Base-by-base conservation (phyloP, 2,888 invertebrate species). In the Callyntrura sp. region DNA sequence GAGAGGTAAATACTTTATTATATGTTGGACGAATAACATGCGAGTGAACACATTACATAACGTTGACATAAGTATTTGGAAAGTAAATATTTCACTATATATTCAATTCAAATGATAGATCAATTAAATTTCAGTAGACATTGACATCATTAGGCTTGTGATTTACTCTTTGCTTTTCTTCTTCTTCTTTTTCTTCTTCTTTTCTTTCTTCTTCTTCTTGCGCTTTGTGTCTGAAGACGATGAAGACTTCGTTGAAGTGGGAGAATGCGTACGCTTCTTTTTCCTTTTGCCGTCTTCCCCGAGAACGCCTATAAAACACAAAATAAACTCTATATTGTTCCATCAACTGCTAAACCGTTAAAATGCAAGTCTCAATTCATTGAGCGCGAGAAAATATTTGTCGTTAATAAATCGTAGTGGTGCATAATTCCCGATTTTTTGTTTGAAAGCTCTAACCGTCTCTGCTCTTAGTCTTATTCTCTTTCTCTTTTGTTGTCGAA, bases 221-320 rank as follows among this genome's bases (percentile, higher is more conserved):
- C 87, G 85, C 20, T 92, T 92, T 9, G 81, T 83, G 51, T 91
- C 91, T 12, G 92, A 90, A 0, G 92, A 91, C 12, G 91, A 91
- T 1, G 91, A 91, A 20, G 90, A 90, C 12, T 90, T 86, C 1
- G 88, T 86, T n/a, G 92, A 91, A 14, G 87, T 90, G 2, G 92
- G 92, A 65, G 93, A 94, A 94, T 92, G 91, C 8, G 90, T 73
- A 43, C 91, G 92, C 65, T 91, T 93, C 81, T 88, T 91, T 12
- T 90, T 90, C 12, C 88, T 85, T 48, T 90, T 90, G 8, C 82
- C 82, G 20, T 91, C 92, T 20, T 82, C 82, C 17, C 79, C 79
- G 17, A n/a, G 79, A 55, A 79, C 79, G 17, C 79, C 79, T 79
- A 11, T 25, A 35, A n/a, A 51, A 14, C n/a, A n/a, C n/a, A n/a